Evolutionary conservation across 2,888 invertebrate genomes (phyloP).

Genomic region (Patella depressa): DNA sequence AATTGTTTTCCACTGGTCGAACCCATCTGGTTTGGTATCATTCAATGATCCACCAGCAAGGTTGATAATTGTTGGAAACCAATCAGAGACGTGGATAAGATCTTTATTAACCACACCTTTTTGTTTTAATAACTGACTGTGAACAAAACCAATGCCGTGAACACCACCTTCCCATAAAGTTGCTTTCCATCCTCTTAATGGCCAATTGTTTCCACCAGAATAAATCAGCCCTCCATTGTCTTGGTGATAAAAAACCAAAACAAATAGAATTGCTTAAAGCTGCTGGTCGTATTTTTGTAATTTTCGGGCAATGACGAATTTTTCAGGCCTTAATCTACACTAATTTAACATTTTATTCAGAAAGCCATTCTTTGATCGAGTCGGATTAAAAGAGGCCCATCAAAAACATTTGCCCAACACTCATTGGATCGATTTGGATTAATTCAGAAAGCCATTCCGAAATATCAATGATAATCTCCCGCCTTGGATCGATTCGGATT

Average conservation of each 20-base stretch:
- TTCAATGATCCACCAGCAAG: conserved; percentile 58
- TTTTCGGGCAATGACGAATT: too few species aligned
- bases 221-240: conserved; percentile 73
- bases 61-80: conserved; percentile 65
- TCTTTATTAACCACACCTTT: conserved; percentile 39
- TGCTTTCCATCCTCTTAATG: conserved; percentile 66
- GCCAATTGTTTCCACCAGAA: conserved; percentile 68
- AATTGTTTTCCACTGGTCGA: conserved; percentile 44
- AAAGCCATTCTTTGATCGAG: too few species aligned
- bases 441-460: too few species aligned
- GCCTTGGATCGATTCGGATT: too few species aligned
- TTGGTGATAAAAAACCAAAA: conserved; percentile 33
- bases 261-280: too few species aligned
- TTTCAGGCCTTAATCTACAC: too few species aligned
- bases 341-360: too few species aligned
- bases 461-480: too few species aligned
- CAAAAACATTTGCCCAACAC: too few species aligned
- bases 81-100: conserved; percentile 68
- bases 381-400: too few species aligned
- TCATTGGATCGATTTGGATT: too few species aligned
- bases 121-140: conserved; percentile 45
- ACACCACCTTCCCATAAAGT: conserved; percentile 69
- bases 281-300: too few species aligned
- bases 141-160: conserved; percentile 66
- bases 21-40: conserved; percentile 53